phyloP scores from a whole-genome alignment of 2,797 vertebrate species.

The Steatocranus sp. region DNA sequence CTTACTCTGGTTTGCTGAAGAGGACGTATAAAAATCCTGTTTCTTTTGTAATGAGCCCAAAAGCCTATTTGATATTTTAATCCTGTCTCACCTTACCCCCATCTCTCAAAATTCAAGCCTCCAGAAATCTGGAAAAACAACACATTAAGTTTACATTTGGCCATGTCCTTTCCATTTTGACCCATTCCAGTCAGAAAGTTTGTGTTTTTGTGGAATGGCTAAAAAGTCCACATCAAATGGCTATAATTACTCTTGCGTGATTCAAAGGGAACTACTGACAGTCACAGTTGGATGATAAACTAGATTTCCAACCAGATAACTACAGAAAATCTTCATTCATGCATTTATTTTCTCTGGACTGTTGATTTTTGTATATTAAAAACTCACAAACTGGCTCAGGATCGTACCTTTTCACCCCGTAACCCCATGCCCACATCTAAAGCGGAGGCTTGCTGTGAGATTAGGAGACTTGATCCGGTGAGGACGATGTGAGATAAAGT shows the following conservation, averaged over 20 bases:
- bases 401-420: background rate
- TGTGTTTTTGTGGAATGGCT: slow-evolving; percentile 34
- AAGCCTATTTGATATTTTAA: slow-evolving; percentile 66
- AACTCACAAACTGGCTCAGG: background rate
- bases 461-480: slow-evolving; percentile 7
- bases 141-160: slow-evolving; percentile 39
- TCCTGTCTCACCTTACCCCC: slow-evolving; percentile 50
- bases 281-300: slow-evolving; percentile 3
- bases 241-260: background rate
- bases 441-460: background rate
- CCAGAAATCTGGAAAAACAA: slow-evolving; percentile 44
- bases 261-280: slow-evolving; percentile 25
- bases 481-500: slow-evolving; percentile 57
- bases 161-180: slow-evolving; percentile 38
- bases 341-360: background rate
- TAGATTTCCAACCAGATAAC: slow-evolving; percentile 41
- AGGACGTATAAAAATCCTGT: slow-evolving; percentile 60
- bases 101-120: slow-evolving; percentile 20
- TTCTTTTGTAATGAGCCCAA: slow-evolving; percentile 76
- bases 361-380: slow-evolving; percentile 7
- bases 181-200: slow-evolving; percentile 29
- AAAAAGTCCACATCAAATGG: slow-evolving; percentile 36
- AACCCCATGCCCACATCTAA: slow-evolving; percentile 33
- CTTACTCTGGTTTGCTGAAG: slow-evolving; percentile 35
- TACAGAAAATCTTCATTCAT: slow-evolving; percentile 11